These are phyloP conservation scores for Callyntrura guangdongensis DNA, from an alignment of 2,888 invertebrate species.

Conservation along the genomic window DNA sequence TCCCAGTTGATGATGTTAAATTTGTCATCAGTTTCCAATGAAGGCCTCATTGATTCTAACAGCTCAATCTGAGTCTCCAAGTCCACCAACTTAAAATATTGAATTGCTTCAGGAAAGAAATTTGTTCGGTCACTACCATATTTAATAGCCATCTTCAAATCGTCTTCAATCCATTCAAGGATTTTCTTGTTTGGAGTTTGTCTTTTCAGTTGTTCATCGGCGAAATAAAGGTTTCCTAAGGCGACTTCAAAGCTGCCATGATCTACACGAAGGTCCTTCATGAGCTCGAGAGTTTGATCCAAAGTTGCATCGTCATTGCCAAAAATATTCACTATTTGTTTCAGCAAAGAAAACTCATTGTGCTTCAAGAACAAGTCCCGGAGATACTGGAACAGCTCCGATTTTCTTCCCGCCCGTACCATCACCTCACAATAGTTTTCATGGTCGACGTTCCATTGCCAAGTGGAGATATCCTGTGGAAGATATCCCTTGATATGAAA, in stretches of 20 bases:
- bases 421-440: not conserved
- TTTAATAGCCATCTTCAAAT: not conserved
- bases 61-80: not conserved
- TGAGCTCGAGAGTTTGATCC: not conserved
- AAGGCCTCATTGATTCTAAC: not conserved
- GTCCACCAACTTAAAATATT: not conserved
- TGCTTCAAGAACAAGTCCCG: not conserved
- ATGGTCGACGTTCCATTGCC: not conserved
- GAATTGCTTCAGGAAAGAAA: not conserved
- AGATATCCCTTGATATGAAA: not conserved
- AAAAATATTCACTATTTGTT: constrained; percentile 3
- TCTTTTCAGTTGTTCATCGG: not conserved
- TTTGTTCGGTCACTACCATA: not conserved
- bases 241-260: not conserved
- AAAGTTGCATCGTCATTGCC: not conserved
- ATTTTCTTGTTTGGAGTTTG: not conserved
- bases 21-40: not conserved
- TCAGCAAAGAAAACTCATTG: not conserved
- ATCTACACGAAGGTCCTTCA: not conserved
- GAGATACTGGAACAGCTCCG: not conserved
- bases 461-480: not conserved
- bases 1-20: not conserved
- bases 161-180: not conserved
- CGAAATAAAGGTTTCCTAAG: constrained; percentile 3
- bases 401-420: not conserved